These are phyloP conservation scores for Neopelma chrysocephalum DNA, from an alignment of 2,797 vertebrate genomes.

Conservation along the genomic window DNA sequence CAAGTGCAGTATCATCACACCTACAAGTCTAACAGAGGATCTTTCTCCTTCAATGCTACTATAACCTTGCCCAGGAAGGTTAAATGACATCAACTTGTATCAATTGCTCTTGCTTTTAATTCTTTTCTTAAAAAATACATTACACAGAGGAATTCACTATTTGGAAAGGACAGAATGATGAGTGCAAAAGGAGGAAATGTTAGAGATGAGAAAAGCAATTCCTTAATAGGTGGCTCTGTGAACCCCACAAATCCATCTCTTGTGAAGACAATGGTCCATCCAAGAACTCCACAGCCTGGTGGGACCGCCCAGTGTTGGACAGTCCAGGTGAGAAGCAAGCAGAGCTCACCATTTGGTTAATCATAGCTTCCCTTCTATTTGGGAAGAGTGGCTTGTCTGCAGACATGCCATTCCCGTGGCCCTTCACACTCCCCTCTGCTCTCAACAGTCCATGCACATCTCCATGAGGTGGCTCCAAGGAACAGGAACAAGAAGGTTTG, in stretches of 20 bases:
- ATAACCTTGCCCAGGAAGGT: not conserved
- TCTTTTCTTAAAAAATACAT: not conserved
- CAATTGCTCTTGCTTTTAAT: not conserved
- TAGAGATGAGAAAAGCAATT: not conserved
- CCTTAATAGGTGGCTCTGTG: not conserved
- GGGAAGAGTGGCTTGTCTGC: not conserved
- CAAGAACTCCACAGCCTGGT: not conserved
- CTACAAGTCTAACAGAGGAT: not conserved
- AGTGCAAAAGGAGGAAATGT: not conserved
- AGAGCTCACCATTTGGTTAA: not conserved
- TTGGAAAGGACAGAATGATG: not conserved
- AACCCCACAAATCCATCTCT: not conserved
- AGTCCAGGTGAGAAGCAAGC: not conserved
- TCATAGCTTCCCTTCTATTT: not conserved
- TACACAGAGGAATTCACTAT: not conserved
- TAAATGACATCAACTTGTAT: not conserved
- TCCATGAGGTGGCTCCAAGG: not conserved
- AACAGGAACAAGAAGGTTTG: not conserved
- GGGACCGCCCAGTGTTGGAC: not conserved
- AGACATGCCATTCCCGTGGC: not conserved
- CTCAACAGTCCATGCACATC: not conserved
- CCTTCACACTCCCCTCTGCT: not conserved
- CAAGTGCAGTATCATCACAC: not conserved
- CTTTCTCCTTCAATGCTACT: not conserved
- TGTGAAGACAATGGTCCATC: not conserved